These are phyloP conservation scores for Pyrgus malvae DNA, from an alignment of 2,888 invertebrate genomes.

Conservation along the genomic window DNA sequence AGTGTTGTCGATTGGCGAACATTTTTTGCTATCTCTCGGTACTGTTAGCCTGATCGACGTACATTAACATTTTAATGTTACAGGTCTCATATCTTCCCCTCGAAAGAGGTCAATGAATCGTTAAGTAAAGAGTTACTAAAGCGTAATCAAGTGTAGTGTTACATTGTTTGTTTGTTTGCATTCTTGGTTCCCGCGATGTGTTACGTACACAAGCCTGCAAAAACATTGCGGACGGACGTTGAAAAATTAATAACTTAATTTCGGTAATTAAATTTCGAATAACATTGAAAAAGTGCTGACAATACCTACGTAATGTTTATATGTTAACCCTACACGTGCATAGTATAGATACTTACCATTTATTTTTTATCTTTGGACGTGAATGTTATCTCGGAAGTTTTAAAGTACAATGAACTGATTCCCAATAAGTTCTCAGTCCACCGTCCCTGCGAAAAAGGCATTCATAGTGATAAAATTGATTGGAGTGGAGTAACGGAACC, in stretches of 20 bases:
- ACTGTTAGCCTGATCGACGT: conserved; percentile 44
- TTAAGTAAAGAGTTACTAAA: conserved; percentile 5
- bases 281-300: not conserved
- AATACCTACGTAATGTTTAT: too few species aligned
- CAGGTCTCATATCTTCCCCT: conserved; percentile 13
- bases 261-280: conserved; percentile 7
- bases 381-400: too few species aligned
- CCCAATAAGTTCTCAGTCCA: not conserved
- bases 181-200: conserved; percentile 6
- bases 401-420: not conserved
- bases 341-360: too few species aligned
- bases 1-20: conserved; percentile 32
- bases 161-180: conserved; percentile 13
- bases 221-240: not conserved
- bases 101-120: conserved; percentile 17
- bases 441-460: conserved; percentile 23
- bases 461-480: conserved; percentile 29
- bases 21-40: conserved; percentile 47
- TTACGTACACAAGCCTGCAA: not conserved
- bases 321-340: too few species aligned
- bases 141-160: conserved; percentile 10
- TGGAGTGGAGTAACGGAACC: conserved; percentile 44
- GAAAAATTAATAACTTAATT: not conserved
- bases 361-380: too few species aligned
- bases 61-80: conserved; percentile 32